phyloP scores from a whole-genome alignment of 2,113 vertebrate species.

The Sapajus apella region DNA sequence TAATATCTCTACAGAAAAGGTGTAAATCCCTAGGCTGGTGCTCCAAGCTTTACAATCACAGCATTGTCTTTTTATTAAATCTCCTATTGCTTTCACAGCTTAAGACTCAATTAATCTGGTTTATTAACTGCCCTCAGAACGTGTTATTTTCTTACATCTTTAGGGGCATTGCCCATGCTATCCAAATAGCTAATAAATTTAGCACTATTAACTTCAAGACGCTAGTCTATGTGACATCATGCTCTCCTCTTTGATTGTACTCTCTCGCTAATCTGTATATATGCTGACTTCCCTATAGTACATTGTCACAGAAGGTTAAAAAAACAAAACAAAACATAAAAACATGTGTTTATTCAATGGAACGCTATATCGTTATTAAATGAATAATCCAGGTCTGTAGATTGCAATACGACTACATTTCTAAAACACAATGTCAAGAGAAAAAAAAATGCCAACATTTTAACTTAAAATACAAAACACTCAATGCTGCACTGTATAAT shows the following conservation, averaged over 20 bases:
- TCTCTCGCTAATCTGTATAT: neutral
- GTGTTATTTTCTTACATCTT: neutral
- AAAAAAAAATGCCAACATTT: neutral
- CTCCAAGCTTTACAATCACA: neutral
- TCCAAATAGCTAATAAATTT: neutral
- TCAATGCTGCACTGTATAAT: neutral
- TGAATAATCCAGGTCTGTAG: neutral
- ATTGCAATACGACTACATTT: neutral
- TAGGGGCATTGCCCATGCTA: accelerated
- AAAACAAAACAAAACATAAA: neutral
- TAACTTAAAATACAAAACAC: neutral
- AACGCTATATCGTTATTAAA: neutral
- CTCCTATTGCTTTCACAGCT: neutral
- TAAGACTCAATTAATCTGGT: neutral
- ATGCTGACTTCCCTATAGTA: neutral
- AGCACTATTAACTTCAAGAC: neutral
- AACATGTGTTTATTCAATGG: neutral
- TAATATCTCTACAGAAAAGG: neutral
- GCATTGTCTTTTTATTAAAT: neutral
- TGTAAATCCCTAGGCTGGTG: accelerated
- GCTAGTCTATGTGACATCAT: too few relatives aligned
- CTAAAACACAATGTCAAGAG: neutral
- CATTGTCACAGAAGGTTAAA: too few relatives aligned
- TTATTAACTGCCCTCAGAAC: neutral
- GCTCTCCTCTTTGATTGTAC: neutral